Conservation (phyloP, 2,888 invertebrate species). For the Drosophila mayaguana region DNA sequence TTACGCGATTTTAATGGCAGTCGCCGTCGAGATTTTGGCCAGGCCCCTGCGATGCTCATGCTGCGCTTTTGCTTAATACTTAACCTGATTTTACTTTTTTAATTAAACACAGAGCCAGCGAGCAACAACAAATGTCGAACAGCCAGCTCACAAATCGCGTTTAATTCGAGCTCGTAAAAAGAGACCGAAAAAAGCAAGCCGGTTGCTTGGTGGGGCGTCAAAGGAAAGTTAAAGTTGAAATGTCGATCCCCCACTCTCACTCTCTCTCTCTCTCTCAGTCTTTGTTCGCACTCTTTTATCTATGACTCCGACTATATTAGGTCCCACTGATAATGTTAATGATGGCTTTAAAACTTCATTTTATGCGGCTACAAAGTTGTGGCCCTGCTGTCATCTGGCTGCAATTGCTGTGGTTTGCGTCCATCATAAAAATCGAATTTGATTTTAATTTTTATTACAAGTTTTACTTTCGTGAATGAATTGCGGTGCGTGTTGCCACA, state of each 20-base stretch:
- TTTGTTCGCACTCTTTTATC: slow-evolving; percentile 23
- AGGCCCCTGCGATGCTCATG: slow-evolving; percentile 51
- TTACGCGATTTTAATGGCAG: slow-evolving; percentile 66
- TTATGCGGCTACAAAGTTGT: slow-evolving; percentile 61
- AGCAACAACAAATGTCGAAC: slow-evolving; percentile 43
- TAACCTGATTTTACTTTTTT: slow-evolving; percentile 73
- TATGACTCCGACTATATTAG: slow-evolving; percentile 41
- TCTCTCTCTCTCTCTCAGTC: neutral
- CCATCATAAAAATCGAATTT: slow-evolving; percentile 64
- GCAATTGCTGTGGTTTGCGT: slow-evolving; percentile 61
- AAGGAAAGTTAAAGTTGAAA: slow-evolving; percentile 58
- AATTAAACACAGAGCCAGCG: slow-evolving; percentile 58
- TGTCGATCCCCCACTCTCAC: slow-evolving; percentile 32
- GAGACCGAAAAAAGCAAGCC: slow-evolving; percentile 36
- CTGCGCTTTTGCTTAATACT: slow-evolving; percentile 71
- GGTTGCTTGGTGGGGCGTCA: slow-evolving; percentile 52
- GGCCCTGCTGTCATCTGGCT: slow-evolving; percentile 36
- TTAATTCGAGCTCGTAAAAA: slow-evolving; percentile 68
- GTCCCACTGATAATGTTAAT: slow-evolving; percentile 71
- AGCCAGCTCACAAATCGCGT: slow-evolving; percentile 59
- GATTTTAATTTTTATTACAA: slow-evolving; percentile 73
- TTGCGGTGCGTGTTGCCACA: slow-evolving; percentile 17
- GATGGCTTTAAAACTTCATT: slow-evolving; percentile 64
- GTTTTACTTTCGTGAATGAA: slow-evolving; percentile 69
- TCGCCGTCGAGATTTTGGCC: slow-evolving; percentile 48